Percentiles rank a stretch among this genome's conserved stretches.
These are phyloP conservation scores for Thumatha senex DNA, from an alignment of 2,888 invertebrate species.

Conservation along the genomic window DNA sequence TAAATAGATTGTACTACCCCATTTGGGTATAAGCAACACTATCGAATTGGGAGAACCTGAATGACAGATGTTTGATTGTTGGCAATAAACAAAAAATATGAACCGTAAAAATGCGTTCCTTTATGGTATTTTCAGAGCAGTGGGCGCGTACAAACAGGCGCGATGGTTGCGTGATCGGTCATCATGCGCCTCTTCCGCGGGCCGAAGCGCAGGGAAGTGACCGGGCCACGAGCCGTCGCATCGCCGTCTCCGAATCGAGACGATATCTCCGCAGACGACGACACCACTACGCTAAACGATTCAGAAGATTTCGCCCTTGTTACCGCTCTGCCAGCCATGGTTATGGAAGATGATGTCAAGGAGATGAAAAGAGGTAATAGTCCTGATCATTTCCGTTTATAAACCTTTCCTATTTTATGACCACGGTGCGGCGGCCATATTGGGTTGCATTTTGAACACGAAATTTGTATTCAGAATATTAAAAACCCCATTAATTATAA, in stretches of 20 bases:
- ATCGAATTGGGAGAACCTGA: too few relatives aligned
- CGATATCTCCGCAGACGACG: slow-evolving; percentile 59
- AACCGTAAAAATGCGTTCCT: too few relatives aligned
- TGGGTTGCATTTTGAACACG: too few relatives aligned
- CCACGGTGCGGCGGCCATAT: too few relatives aligned
- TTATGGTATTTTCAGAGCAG: slow-evolving; percentile 39
- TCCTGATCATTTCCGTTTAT: too few relatives aligned
- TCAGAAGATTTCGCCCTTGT: slow-evolving; percentile 87
- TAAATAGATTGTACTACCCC: too few relatives aligned
- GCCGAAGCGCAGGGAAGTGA: slow-evolving; percentile 86
- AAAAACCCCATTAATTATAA: too few relatives aligned
- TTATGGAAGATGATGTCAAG: slow-evolving; percentile 87
- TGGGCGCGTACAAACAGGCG: slow-evolving; percentile 62
- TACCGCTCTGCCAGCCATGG: slow-evolving; percentile 90
- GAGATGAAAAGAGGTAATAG: slow-evolving; percentile 83
- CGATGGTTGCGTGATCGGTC: slow-evolving; percentile 79
- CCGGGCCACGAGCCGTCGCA: slow-evolving; percentile 78
- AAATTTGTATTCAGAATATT: too few relatives aligned
- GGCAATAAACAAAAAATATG: too few relatives aligned
- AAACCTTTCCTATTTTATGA: not conserved
- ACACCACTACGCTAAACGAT: slow-evolving; percentile 83
- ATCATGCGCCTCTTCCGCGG: slow-evolving; percentile 86
- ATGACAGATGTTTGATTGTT: too few relatives aligned
- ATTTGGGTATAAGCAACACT: too few relatives aligned
- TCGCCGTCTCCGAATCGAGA: slow-evolving; percentile 73